These are phyloP conservation scores for Calephelis virginiensis DNA, from an alignment of 1,140 invertebrate genomes.

Conservation along the genomic window DNA sequence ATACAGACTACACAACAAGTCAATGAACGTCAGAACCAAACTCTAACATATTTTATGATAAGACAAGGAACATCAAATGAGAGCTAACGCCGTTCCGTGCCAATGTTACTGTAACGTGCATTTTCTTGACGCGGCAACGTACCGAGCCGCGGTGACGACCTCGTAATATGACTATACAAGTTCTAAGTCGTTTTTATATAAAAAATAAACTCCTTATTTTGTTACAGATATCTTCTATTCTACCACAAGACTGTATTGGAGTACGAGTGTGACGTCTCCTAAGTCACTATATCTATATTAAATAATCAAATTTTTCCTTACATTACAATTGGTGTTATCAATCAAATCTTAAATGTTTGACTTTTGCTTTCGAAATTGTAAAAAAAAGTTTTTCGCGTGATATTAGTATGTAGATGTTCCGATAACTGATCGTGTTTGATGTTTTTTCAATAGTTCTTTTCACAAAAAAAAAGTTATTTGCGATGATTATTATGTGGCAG, in stretches of 20 bases:
- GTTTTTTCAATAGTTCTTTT: constrained; percentile 22
- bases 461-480: too few relatives aligned
- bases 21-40: too few relatives aligned
- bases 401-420: constrained; percentile 56
- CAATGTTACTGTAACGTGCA: too few relatives aligned
- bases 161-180: too few relatives aligned
- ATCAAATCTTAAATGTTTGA: constrained; percentile 10
- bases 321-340: constrained; percentile 15
- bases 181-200: not conserved
- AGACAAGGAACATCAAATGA: too few relatives aligned
- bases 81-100: too few relatives aligned
- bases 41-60: too few relatives aligned
- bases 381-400: constrained; percentile 47
- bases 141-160: too few relatives aligned
- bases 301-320: not conserved
- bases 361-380: constrained; percentile 16
- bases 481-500: too few relatives aligned
- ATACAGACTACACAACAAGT: too few relatives aligned
- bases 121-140: too few relatives aligned
- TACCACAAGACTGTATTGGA: constrained; percentile 95
- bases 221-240: constrained; percentile 91
- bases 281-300: constrained; percentile 27
- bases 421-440: constrained; percentile 29
- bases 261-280: constrained; percentile 80
- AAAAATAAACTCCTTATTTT: constrained; percentile 25